These are phyloP conservation scores for Drosophila anomelani DNA, from an alignment of 2,888 invertebrate species.

Conservation along the genomic window DNA sequence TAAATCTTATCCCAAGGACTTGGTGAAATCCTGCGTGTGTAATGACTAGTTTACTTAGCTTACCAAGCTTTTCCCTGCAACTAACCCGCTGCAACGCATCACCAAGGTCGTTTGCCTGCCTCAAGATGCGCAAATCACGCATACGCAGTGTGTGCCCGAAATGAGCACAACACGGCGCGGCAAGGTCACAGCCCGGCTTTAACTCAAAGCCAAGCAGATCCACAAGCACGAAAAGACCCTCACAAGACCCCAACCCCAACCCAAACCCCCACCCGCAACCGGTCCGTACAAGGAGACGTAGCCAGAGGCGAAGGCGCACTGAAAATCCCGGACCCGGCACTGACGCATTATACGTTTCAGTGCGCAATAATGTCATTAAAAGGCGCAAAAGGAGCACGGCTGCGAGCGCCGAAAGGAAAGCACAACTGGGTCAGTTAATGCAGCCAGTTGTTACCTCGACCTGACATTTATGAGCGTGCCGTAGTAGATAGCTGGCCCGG, in stretches of 20 bases:
- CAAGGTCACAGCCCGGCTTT: constrained; percentile 41
- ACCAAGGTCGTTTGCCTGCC: constrained; percentile 18
- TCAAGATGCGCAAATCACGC: constrained; percentile 46
- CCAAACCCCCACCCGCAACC: constrained; percentile 11
- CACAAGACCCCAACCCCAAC: constrained; percentile 6
- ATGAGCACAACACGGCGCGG: constrained; percentile 28
- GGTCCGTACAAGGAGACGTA: constrained; percentile 6
- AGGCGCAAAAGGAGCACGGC: constrained; percentile 36
- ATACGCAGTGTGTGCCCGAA: constrained; percentile 61
- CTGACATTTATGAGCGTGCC: constrained; percentile 67
- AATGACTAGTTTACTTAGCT: constrained; percentile 1
- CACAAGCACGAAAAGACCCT: constrained; percentile 12
- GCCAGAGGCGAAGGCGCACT: constrained; percentile 10
- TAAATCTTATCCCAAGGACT: background rate
- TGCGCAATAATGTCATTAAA: constrained; percentile 82
- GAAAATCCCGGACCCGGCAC: constrained; percentile 45
- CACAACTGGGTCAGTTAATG: constrained; percentile 74
- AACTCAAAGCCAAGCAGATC: constrained; percentile 35
- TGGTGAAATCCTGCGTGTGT: background rate
- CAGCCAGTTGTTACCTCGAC: constrained; percentile 62
- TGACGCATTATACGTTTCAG: constrained; percentile 77
- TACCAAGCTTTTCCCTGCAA: background rate
- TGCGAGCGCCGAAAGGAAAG: constrained; percentile 29
- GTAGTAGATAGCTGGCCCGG: constrained; percentile 10
- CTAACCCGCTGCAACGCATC: constrained; percentile 17